phyloP scores from a whole-genome alignment of 2,113 vertebrate species.

The Arenaria interpres region DNA sequence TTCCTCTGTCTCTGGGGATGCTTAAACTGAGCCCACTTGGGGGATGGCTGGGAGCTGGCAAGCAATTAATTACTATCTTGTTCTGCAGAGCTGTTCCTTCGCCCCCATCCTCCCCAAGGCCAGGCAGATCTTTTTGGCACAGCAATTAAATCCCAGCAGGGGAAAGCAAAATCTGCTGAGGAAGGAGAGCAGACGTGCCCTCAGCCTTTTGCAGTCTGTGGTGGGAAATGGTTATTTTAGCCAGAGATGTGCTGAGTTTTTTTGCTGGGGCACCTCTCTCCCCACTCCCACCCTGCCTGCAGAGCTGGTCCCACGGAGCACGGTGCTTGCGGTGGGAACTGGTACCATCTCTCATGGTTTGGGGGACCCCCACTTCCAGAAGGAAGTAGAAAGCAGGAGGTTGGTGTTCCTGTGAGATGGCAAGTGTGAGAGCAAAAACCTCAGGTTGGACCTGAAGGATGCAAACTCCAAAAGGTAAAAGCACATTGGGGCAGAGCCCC shows the following conservation, averaged over 20 bases:
- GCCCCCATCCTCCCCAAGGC: background rate
- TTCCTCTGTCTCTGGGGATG: background rate
- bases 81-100: background rate
- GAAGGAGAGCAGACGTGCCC: background rate
- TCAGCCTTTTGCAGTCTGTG: background rate
- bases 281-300: background rate
- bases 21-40: background rate
- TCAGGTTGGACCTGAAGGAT: background rate
- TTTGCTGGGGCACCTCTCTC: background rate
- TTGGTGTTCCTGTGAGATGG: background rate
- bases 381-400: background rate
- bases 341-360: background rate
- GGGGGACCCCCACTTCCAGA: background rate
- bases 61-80: background rate
- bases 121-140: background rate
- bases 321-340: rapidly evolving
- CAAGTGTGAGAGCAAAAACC: background rate
- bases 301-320: background rate
- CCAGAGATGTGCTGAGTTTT: background rate
- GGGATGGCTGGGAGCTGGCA: background rate
- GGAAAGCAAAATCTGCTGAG: background rate
- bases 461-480: background rate
- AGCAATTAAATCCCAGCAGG: background rate
- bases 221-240: background rate
- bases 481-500: background rate